Conservation (phyloP, 1,140 invertebrate species). For the Formica selysi region DNA sequence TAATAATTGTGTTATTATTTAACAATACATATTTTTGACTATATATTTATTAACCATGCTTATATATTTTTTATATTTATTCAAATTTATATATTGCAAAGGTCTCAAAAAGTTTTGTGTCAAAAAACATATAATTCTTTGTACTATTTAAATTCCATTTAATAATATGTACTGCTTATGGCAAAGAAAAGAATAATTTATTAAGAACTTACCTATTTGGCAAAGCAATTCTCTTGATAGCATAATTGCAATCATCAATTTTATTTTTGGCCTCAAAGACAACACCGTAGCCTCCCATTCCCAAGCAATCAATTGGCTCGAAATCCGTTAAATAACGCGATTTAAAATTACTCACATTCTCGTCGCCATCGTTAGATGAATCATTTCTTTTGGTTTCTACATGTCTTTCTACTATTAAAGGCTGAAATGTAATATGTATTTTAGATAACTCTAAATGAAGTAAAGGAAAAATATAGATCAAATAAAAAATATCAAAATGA, state of each 20-base stretch:
- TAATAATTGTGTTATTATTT: no score
- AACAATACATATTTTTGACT: no score
- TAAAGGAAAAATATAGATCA: slow-evolving; percentile 34
- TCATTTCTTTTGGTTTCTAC: slow-evolving; percentile 80
- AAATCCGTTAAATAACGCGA: slow-evolving; percentile 96
- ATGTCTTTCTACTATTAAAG: slow-evolving; percentile 83
- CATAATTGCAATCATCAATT: slow-evolving; percentile 97
- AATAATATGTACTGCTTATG: not conserved
- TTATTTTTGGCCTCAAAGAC: slow-evolving; percentile 98
- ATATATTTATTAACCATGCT: not conserved
- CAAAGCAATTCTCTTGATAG: slow-evolving; percentile 97
- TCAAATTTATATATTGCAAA: no score
- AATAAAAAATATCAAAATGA: slow-evolving; percentile 7
- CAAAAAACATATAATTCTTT: not conserved
- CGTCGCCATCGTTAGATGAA: slow-evolving; percentile 61
- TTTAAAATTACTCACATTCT: slow-evolving; percentile 84
- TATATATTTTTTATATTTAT: no score
- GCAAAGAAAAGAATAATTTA: slow-evolving; percentile 3
- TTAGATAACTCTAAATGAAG: slow-evolving; percentile 30
- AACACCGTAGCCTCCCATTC: slow-evolving; percentile 98
- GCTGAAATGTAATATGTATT: slow-evolving; percentile 63
- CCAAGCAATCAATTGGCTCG: slow-evolving; percentile 93
- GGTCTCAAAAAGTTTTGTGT: not conserved
- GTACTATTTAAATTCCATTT: slow-evolving; percentile 25
- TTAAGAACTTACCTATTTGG: slow-evolving; percentile 90